These are phyloP conservation scores for Macrotis lagotis DNA, from an alignment of 2,113 vertebrate species.

Conservation along the genomic window DNA sequence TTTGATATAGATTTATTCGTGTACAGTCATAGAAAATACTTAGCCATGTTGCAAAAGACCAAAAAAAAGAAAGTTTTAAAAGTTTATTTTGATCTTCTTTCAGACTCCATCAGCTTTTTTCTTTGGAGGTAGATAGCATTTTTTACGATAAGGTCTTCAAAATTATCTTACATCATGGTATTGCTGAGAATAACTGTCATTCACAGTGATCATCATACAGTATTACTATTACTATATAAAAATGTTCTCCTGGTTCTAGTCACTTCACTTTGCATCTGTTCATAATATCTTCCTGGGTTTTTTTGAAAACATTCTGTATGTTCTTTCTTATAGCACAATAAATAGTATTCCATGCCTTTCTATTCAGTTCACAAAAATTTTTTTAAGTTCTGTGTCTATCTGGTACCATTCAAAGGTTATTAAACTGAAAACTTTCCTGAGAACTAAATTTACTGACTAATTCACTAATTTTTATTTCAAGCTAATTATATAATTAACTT, in stretches of 20 bases:
- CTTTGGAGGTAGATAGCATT: background rate
- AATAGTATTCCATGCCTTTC: slow-evolving; percentile 49
- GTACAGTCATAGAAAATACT: background rate
- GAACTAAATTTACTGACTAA: slow-evolving; percentile 55
- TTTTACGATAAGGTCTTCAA: background rate
- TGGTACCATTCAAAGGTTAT: slow-evolving; percentile 63
- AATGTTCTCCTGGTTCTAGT: background rate
- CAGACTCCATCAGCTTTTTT: background rate
- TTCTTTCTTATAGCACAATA: slow-evolving; percentile 35
- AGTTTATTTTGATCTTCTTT: background rate
- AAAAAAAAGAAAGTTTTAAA: background rate
- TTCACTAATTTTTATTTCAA: slow-evolving; percentile 65
- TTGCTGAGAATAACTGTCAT: background rate
- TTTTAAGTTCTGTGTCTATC: slow-evolving; percentile 47
- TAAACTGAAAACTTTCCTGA: slow-evolving; percentile 59
- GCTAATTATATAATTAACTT: slow-evolving; percentile 53
- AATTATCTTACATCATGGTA: background rate
- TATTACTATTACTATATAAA: background rate
- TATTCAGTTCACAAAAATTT: slow-evolving; percentile 64
- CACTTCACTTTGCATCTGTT: background rate
- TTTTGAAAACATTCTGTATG: background rate
- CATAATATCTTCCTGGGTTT: background rate
- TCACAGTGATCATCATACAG: background rate
- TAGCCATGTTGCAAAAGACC: background rate
- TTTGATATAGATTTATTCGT: background rate